Base-by-base conservation (phyloP, 2,797 vertebrate species). In the Onychomys leucogaster region DNA sequence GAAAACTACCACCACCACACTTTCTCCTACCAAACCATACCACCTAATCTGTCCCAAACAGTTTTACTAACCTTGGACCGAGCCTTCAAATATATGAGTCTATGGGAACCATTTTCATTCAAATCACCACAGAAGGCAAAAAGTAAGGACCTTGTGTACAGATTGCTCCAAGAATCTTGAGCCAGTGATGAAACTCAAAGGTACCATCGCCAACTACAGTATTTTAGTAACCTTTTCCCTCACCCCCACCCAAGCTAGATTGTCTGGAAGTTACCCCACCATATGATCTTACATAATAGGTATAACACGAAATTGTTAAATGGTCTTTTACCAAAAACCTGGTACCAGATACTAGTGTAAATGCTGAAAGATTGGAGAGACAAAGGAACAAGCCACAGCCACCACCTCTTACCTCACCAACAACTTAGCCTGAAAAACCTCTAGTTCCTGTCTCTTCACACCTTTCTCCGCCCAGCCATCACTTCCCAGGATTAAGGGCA, bases 161-260 rank as follows among this genome's bases (percentile, higher is more conserved):
- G 71, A 34, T 65, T 88, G 16, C 52, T 95, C 27, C 71, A 96
- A 32, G 92, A 65, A 92, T 88, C n/a, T 77, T 63, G 75, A 85
- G 46, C 29, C 25, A 77, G 14, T 25, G 25, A 65, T 87, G 69
- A 73, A 88, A 63, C 81, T 37, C 29, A 55, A 93, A 73, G 29
- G 29, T 12, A 16, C 14, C 25, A 52, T 95, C 12, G 11, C 37
- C 78, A 59, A 57, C 86, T 5, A 1, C 55, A 80, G 13, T 46
- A 13, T 52, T 52, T 52, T 52, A 52, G 67, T 87, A 34, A 14
- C n/a, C 46, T 78, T 32, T 49, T 32, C 37, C 37, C 59, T 75
- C 0, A 13, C 59, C 59, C 41, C 59, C 32, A 27, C 37, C 41
- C 82, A 27, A 59, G 80, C n/a, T 63, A 46, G 59, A 46, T 2